Percentiles rank a stretch among this genome's conserved stretches.
Conservation (phyloP, 2,888 invertebrate genomes). For the Theristus sp. region DNA sequence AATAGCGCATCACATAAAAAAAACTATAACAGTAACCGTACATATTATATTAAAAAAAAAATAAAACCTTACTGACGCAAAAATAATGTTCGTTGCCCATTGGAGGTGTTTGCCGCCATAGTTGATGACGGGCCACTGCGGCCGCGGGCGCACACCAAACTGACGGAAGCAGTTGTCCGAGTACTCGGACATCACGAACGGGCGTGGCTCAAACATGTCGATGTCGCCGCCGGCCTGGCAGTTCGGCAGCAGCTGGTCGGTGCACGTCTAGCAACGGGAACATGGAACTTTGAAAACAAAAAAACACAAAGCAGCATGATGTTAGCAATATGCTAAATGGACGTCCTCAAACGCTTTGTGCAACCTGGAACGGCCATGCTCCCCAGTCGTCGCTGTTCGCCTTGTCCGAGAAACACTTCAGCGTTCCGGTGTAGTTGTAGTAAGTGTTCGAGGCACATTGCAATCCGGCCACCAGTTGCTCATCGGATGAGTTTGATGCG, state of each 20-base stretch:
- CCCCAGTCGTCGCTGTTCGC: background rate
- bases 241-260: slow-evolving; percentile 91
- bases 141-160: slow-evolving; percentile 46
- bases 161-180: slow-evolving; percentile 48
- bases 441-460: background rate
- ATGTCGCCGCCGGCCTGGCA: slow-evolving; percentile 51
- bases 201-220: slow-evolving; percentile 60
- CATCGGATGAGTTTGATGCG: background rate
- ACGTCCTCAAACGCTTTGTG: background rate
- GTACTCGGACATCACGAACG: slow-evolving; percentile 53
- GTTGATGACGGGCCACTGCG: slow-evolving; percentile 47
- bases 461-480: background rate
- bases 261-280: slow-evolving; percentile 41
- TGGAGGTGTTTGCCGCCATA: slow-evolving; percentile 64
- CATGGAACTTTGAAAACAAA: background rate
- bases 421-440: background rate
- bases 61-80: slow-evolving; percentile 34
- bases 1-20: too few relatives aligned
- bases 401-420: background rate
- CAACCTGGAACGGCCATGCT: background rate
- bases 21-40: too few relatives aligned
- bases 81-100: slow-evolving; percentile 42
- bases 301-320: too few relatives aligned
- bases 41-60: too few relatives aligned
- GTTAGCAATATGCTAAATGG: background rate